These are phyloP conservation scores for Loripinus fragilis DNA, from an alignment of 2,888 invertebrate genomes.

Conservation along the genomic window DNA sequence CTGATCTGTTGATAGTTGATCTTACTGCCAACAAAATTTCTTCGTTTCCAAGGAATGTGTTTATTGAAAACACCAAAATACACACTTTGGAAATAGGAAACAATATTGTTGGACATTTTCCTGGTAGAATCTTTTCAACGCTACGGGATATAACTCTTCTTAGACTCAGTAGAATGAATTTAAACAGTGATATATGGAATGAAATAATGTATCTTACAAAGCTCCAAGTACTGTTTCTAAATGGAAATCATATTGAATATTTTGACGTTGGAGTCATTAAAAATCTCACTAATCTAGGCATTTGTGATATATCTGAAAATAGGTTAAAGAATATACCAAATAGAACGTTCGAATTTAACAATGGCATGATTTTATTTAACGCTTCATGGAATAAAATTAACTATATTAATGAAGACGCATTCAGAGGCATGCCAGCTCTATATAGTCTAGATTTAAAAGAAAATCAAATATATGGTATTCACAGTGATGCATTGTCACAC, in stretches of 20 bases:
- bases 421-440: background rate
- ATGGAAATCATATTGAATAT: background rate
- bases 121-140: background rate
- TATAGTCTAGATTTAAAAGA: background rate
- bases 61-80: constrained; percentile 2
- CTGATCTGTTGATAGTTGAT: background rate
- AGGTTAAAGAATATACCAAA: background rate
- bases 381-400: background rate
- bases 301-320: background rate
- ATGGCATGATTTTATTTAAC: background rate
- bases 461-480: background rate
- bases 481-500: background rate
- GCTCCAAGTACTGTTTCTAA: background rate
- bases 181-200: background rate
- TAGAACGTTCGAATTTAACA: background rate
- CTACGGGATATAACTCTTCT: background rate
- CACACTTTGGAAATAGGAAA: background rate
- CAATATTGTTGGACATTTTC: background rate
- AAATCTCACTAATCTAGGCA: background rate
- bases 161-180: background rate
- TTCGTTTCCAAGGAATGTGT: background rate
- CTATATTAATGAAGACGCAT: background rate
- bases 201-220: background rate
- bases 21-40: background rate
- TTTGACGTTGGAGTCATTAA: background rate